These are phyloP conservation scores for Phoeniculus purpureus DNA, from an alignment of 2,797 vertebrate species.

Conservation along the genomic window DNA sequence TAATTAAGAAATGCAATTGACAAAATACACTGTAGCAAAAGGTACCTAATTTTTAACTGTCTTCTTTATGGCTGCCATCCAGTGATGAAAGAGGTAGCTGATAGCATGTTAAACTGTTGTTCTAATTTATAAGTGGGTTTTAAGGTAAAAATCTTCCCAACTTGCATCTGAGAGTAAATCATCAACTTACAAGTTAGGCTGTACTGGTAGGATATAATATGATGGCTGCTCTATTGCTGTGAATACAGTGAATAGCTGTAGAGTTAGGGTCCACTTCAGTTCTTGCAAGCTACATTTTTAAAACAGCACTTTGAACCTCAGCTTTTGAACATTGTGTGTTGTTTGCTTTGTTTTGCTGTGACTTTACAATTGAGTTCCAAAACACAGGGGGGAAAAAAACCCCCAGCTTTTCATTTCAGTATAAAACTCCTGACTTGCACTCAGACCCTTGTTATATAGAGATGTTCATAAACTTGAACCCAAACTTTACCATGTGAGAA, in stretches of 20 bases:
- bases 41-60: not conserved
- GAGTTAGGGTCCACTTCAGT: not conserved
- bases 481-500: not conserved
- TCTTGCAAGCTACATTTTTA: not conserved
- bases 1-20: conserved; percentile 19
- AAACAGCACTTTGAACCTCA: not conserved
- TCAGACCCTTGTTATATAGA: not conserved
- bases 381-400: not conserved
- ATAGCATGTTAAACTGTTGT: not conserved
- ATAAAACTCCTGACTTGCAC: not conserved
- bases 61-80: not conserved
- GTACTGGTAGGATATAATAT: not conserved
- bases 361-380: not conserved
- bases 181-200: not conserved
- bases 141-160: not conserved
- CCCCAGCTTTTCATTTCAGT: not conserved
- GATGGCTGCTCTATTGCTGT: not conserved
- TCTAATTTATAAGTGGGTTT: not conserved
- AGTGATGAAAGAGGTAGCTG: not conserved
- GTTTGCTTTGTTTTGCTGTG: not conserved
- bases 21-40: not conserved
- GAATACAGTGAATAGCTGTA: not conserved
- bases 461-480: not conserved
- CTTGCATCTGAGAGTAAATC: not conserved
- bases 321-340: not conserved